Conservation (phyloP, 1,140 invertebrate genomes). For the Pteromalus puparum region DNA sequence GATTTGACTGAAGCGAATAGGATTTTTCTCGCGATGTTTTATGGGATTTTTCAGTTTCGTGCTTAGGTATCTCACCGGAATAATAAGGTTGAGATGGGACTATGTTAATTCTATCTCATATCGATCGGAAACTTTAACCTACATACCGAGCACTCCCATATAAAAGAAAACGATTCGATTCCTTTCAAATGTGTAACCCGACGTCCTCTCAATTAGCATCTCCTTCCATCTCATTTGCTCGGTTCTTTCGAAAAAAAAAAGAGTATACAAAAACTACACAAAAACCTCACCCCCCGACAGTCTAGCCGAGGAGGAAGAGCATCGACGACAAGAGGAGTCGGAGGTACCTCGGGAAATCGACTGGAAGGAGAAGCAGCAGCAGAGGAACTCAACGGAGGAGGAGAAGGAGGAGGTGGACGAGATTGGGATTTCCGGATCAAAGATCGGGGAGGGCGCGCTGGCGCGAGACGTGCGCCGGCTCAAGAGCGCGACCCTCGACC, state of each 20-base stretch:
- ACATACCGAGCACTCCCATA: no score
- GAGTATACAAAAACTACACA: not conserved
- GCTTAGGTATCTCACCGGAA: no score
- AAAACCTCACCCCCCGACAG: not conserved
- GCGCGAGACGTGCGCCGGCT: slow-evolving; percentile 28
- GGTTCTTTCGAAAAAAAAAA: not conserved
- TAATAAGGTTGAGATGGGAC: no score
- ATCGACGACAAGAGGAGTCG: not conserved
- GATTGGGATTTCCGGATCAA: slow-evolving; percentile 34
- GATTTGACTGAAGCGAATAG: not conserved
- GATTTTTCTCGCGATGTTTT: not conserved
- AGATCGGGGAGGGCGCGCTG: not conserved
- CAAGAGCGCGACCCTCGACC: slow-evolving; percentile 51
- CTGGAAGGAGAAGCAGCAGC: slow-evolving; percentile 6
- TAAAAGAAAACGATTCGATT: no score
- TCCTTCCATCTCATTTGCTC: no score
- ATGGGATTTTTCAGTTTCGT: slow-evolving; percentile 1
- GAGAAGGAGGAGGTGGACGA: slow-evolving; percentile 5
- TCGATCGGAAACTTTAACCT: no score
- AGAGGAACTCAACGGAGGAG: not conserved
- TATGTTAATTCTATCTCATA: no score
- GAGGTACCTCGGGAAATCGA: slow-evolving; percentile 2
- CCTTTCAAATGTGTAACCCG: no score
- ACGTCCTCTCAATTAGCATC: no score
- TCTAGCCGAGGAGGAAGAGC: not conserved